A percentile compares a stretch with the other conserved stretches of the same genome.
phyloP scores from a whole-genome alignment of 2,797 vertebrate species.

The Cyclopterus lumpus region DNA sequence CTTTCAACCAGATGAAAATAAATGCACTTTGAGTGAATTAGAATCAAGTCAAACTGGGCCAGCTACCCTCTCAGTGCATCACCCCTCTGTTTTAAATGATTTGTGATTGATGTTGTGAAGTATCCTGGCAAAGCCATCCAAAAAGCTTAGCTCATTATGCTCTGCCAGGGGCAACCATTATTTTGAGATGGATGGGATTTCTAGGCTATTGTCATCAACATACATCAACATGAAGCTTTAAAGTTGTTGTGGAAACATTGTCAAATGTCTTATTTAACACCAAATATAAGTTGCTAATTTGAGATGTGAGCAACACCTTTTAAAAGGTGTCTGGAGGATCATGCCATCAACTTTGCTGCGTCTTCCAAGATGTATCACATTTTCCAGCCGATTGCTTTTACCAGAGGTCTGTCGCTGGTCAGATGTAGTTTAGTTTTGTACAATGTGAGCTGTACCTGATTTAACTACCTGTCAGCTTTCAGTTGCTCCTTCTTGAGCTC shows the following conservation, averaged over 20 bases:
- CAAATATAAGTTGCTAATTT: neutral
- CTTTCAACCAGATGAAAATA: neutral
- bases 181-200: constrained; percentile 19
- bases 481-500: neutral
- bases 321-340: neutral
- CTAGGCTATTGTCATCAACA: neutral
- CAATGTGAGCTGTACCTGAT: neutral
- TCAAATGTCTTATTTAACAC: neutral
- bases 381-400: neutral
- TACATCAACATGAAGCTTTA: neutral
- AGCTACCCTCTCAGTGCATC: neutral
- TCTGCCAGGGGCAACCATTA: neutral
- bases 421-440: neutral
- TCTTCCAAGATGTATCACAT: neutral
- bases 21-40: constrained; percentile 1
- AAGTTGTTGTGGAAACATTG: neutral
- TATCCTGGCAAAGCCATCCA: neutral
- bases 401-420: constrained; percentile 1
- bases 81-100: neutral
- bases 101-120: neutral
- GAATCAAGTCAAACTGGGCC: constrained; percentile 3
- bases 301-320: neutral
- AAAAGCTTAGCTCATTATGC: neutral
- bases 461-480: neutral
- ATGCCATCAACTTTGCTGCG: neutral